Percentiles rank a stretch among this genome's conserved stretches.
Evolutionary conservation across 2,797 vertebrate genomes (phyloP).

Genomic region (Chrysocyon brachyurus): DNA sequence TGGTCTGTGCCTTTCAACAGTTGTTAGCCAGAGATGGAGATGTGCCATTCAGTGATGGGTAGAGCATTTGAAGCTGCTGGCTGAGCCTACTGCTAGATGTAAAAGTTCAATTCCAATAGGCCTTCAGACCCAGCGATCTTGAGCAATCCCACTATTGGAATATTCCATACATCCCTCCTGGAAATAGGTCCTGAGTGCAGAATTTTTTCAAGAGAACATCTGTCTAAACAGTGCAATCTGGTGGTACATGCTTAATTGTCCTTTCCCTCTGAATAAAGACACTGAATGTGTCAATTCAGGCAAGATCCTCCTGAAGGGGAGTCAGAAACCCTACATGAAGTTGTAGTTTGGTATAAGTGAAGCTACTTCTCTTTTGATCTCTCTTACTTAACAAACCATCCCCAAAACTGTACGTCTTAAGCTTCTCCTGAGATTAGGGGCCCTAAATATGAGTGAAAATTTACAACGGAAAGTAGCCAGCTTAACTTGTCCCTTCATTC

Average conservation of each 20-base stretch:
- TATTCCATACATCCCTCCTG: background rate
- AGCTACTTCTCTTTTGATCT: background rate
- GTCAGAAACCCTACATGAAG: background rate
- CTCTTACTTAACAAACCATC: background rate
- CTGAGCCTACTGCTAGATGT: background rate
- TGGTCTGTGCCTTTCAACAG: slow-evolving; percentile 53
- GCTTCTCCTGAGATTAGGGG: slow-evolving; percentile 30
- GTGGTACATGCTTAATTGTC: background rate
- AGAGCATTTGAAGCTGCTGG: background rate
- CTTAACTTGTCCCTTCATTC: slow-evolving; percentile 35
- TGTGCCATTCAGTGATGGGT: background rate
- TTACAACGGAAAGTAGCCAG: slow-evolving; percentile 11
- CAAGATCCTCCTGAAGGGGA: background rate
- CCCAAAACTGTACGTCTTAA: background rate
- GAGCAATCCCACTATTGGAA: background rate
- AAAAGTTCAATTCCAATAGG: slow-evolving; percentile 41
- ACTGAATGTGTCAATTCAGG: background rate
- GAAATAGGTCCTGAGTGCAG: slow-evolving; percentile 32
- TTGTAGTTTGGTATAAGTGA: background rate
- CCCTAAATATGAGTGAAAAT: background rate
- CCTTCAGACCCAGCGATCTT: background rate
- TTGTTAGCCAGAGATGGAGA: background rate
- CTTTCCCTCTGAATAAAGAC: slow-evolving; percentile 44
- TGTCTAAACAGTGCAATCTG: slow-evolving; percentile 13
- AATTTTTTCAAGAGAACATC: slow-evolving; percentile 44